Evolutionary conservation across 2,113 vertebrate species (phyloP).

Genomic region (Platysternon megacephalum): DNA sequence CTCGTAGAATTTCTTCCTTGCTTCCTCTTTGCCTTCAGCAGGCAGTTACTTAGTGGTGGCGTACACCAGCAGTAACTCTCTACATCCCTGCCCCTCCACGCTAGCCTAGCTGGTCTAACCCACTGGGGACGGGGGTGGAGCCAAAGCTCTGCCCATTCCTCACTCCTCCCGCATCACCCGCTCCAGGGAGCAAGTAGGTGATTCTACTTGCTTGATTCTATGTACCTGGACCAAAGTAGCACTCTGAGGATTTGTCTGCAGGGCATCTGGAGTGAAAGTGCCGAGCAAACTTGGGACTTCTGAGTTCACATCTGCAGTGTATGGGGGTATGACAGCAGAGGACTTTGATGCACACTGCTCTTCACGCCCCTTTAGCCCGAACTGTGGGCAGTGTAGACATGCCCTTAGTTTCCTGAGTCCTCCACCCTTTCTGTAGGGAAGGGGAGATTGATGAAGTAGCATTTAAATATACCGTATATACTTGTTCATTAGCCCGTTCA

Average conservation of each 20-base stretch:
- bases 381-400: neutral
- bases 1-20: neutral
- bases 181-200: neutral
- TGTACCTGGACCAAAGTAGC: neutral
- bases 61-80: neutral
- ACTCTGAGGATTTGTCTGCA: neutral
- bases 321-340: neutral
- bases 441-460: neutral
- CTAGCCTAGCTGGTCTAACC: neutral
- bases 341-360: neutral
- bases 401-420: neutral
- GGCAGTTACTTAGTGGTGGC: neutral
- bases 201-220: neutral
- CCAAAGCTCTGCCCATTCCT: neutral
- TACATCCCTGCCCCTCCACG: rapidly evolving
- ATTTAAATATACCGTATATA: neutral
- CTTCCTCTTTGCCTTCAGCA: neutral
- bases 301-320: neutral
- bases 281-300: neutral
- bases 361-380: neutral
- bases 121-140: neutral
- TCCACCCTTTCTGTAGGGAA: neutral
- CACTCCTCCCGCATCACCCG: neutral
- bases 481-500: too few species aligned
- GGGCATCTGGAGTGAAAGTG: neutral